Evolutionary conservation across 2,888 invertebrate species (phyloP).

Genomic region (Chymomyza caudatula): DNA sequence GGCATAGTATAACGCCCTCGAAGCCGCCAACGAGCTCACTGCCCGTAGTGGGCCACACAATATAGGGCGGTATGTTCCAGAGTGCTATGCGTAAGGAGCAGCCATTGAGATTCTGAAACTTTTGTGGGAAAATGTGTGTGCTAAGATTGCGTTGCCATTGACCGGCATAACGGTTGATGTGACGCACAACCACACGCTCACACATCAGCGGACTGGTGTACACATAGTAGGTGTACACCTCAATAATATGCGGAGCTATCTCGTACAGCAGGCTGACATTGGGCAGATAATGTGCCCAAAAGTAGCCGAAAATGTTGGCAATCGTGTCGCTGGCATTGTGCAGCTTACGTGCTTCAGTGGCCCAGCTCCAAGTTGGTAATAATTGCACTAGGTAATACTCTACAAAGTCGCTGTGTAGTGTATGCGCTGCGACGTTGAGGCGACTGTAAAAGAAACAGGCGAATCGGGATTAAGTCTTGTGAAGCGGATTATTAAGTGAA

Average conservation of each 20-base stretch:
- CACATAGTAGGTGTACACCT: slow-evolving; percentile 43
- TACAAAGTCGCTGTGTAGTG: slow-evolving; percentile 36
- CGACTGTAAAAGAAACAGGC: too few species aligned
- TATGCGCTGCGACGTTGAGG: slow-evolving; percentile 17
- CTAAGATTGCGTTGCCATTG: slow-evolving; percentile 20
- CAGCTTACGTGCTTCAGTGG: neutral
- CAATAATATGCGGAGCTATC: slow-evolving; percentile 6
- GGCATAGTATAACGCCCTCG: slow-evolving; percentile 49
- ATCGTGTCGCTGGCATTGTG: neutral
- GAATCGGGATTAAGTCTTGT: too few species aligned
- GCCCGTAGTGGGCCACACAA: slow-evolving; percentile 21
- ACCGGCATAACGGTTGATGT: slow-evolving; percentile 30
- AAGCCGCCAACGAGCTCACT: slow-evolving; percentile 41
- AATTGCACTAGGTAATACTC: slow-evolving; percentile 44
- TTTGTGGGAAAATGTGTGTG: slow-evolving; percentile 39
- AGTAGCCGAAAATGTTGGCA: slow-evolving; percentile 33
- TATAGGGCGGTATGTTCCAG: slow-evolving; percentile 47
- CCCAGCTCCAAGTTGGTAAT: neutral
- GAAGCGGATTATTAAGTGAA: too few species aligned
- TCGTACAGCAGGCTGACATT: slow-evolving; percentile 42
- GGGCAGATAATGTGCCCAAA: slow-evolving; percentile 44
- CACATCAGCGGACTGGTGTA: slow-evolving; percentile 26
- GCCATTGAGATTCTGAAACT: slow-evolving; percentile 30
- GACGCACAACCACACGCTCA: slow-evolving; percentile 15
- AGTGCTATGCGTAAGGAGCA: slow-evolving; percentile 41